Base-by-base conservation (phyloP, 2,888 invertebrate genomes). In the Diogma glabrata region DNA sequence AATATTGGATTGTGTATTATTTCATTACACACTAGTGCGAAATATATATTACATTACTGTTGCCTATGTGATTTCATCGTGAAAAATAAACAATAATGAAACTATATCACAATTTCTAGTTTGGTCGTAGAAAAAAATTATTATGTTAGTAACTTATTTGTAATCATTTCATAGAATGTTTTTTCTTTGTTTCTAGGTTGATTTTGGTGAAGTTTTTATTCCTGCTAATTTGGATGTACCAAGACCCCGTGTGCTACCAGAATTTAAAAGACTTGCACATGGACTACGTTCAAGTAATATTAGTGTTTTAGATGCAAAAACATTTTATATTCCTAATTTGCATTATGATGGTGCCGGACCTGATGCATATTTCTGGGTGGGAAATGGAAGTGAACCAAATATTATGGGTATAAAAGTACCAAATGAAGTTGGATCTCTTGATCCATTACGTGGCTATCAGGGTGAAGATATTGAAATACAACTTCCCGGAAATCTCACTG, bases 331-430 rank as follows among this genome's bases (percentile, higher is more conserved):
- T 57, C 91, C 92, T 7, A 91, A 92, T 72, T 72, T 93, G 59
- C 90, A 91, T 63, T 93, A 92, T 64, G 92, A 93, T 61, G 92
- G 92, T 24, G 86, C 84, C 2, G 92, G 90, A 0, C 91, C 91
- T 1, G 92, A 92, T 64, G 91, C 92, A 1, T 92, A 89, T 69
- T 93, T 93, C 70, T 91, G 89, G 87, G 91, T 91, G n/a, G 92
- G 93, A 14, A 90, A 83, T 60, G 92, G 91, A 4, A 73, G 81
- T 0, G 85, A 87, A 58, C 90, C 91, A 0, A 82, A 78, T 60
- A 75, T 84, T 16, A 81, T 83, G 68, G 92, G 92, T 23, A 81
- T 82, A 58, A 92, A 91, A 75, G 86, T 91, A 1, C 90, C 92
- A 48, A 92, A 92, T 67, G 92, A 93, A 70, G 78, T 87, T 70